Conservation (phyloP, 2,113 vertebrate genomes). For the Notarius lentiginosus region DNA sequence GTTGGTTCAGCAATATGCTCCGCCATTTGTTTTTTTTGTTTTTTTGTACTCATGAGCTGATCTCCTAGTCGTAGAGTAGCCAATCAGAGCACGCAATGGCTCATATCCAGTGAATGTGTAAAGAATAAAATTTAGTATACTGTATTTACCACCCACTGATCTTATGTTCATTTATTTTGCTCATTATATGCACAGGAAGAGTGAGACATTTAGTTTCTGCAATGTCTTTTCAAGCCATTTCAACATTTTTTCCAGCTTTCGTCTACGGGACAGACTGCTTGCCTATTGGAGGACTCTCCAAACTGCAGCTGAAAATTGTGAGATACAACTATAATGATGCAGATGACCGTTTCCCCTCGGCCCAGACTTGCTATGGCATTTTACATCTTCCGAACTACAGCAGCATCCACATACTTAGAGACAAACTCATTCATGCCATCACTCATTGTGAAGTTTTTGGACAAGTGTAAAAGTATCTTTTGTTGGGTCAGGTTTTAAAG, state of each 20-base stretch:
- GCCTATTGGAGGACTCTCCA: slow-evolving; percentile 8
- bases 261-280: slow-evolving; percentile 63
- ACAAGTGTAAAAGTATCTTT: fast-evolving
- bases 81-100: too few relatives aligned
- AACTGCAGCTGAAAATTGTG: neutral
- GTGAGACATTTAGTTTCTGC: too few relatives aligned
- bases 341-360: slow-evolving; percentile 43
- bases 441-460: slow-evolving; percentile 59
- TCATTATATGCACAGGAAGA: too few relatives aligned
- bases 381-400: slow-evolving; percentile 69
- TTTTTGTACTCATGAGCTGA: too few relatives aligned
- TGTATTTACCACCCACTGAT: too few relatives aligned
- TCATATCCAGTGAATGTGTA: too few relatives aligned
- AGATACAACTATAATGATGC: neutral
- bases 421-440: slow-evolving; percentile 58
- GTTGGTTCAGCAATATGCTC: too few relatives aligned
- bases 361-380: slow-evolving; percentile 6
- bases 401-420: slow-evolving; percentile 49
- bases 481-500: neutral
- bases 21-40: too few relatives aligned
- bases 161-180: too few relatives aligned
- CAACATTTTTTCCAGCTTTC: slow-evolving; percentile 58
- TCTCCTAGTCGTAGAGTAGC: too few relatives aligned
- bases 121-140: too few relatives aligned
- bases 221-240: too few relatives aligned